phyloP scores from a whole-genome alignment of 2,113 vertebrate species.

The Ardeotis arabs region DNA sequence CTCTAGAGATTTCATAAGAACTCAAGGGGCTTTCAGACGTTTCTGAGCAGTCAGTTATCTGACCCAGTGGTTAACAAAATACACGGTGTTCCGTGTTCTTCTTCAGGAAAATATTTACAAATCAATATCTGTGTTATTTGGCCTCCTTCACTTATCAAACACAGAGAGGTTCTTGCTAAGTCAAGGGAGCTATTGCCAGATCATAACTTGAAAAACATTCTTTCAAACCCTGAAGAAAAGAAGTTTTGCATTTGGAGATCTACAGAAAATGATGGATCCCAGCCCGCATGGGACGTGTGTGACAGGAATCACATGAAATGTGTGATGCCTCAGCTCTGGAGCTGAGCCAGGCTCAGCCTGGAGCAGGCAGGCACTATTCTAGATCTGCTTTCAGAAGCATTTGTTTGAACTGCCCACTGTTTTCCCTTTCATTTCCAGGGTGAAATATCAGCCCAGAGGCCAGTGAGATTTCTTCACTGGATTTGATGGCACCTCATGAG shows the following conservation, averaged over 20 bases:
- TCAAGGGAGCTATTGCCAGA: neutral
- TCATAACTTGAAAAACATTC: neutral
- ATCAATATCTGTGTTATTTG: neutral
- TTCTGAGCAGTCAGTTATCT: neutral
- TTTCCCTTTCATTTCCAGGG: neutral
- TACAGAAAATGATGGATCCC: neutral
- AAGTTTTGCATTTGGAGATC: neutral
- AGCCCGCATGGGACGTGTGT: neutral
- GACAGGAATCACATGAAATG: neutral
- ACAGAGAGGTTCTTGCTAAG: neutral
- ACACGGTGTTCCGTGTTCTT: neutral
- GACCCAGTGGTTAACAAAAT: slow-evolving; percentile 8
- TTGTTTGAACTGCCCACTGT: neutral
- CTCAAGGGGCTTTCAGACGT: neutral
- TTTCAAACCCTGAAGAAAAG: neutral
- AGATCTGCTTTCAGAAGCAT: neutral
- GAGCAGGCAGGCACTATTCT: neutral
- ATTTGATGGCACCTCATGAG: neutral
- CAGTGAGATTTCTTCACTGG: neutral
- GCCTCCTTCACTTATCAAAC: neutral
- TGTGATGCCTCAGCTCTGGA: neutral
- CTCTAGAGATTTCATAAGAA: neutral
- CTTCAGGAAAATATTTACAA: slow-evolving; percentile 18
- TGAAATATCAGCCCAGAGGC: neutral
- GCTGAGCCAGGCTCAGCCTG: neutral